Evolutionary conservation across 2,113 vertebrate species (phyloP).

Genomic region (Mus pahari): DNA sequence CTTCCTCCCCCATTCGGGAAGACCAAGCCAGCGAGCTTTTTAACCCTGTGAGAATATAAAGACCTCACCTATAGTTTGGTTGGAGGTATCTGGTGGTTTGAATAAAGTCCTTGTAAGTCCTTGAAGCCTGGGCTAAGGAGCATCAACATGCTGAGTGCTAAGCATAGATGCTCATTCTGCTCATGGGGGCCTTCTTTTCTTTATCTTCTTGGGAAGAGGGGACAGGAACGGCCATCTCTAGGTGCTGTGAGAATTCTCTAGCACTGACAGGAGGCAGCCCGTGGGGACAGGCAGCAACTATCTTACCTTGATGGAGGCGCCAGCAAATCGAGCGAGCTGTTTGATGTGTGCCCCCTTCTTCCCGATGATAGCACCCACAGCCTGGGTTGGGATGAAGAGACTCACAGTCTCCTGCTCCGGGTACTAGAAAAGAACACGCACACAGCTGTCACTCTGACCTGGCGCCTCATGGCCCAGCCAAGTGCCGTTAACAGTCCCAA

Average conservation of each 20-base stretch:
- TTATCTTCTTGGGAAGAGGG: neutral
- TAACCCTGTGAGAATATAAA: neutral
- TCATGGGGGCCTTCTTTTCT: neutral
- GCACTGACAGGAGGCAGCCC: neutral
- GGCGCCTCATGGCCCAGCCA: neutral
- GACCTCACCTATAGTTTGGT: neutral
- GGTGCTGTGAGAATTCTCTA: too few species aligned
- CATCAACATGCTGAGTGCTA: neutral
- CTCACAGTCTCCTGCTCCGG: constrained; percentile 96
- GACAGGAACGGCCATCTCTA: neutral
- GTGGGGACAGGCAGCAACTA: fast-evolving
- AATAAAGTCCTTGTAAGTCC: neutral
- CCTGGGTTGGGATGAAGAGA: constrained; percentile 97
- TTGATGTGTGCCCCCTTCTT: constrained; percentile 99
- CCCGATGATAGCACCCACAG: constrained; percentile 96
- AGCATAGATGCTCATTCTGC: neutral
- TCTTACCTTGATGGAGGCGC: constrained; percentile 97
- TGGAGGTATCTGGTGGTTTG: neutral
- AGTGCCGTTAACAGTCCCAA: neutral
- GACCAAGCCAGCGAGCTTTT: neutral
- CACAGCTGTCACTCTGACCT: neutral
- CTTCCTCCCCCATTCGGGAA: neutral
- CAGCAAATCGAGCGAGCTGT: constrained; percentile 95
- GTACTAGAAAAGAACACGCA: constrained; percentile 84
- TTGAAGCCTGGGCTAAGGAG: neutral